Conservation (phyloP, 2,888 invertebrate genomes). For the Drosophila anomalata region DNA sequence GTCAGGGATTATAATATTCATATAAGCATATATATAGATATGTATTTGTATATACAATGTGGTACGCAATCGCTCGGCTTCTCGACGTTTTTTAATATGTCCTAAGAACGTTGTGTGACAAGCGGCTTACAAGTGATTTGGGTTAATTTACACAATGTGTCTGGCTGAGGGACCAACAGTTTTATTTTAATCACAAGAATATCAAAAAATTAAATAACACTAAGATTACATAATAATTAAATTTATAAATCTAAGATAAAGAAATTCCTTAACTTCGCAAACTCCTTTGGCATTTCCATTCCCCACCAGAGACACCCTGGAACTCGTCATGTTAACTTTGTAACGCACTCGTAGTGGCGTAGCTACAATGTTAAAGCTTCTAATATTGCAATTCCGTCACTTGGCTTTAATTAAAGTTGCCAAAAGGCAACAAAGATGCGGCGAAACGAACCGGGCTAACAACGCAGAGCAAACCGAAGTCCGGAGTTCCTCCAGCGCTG, state of each 20-base stretch:
- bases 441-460: conserved; percentile 29
- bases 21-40: conserved; percentile 20
- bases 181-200: conserved; percentile 16
- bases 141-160: conserved; percentile 72
- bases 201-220: background rate
- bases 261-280: background rate
- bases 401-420: conserved; percentile 71
- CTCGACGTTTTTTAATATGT: conserved; percentile 65
- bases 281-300: background rate
- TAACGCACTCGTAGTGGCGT: background rate
- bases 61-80: conserved; percentile 12
- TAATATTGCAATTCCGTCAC: conserved; percentile 50
- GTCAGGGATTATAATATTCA: conserved; percentile 36
- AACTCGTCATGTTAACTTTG: conserved; percentile 14
- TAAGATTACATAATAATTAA: background rate
- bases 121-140: conserved; percentile 75
- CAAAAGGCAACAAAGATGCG: conserved; percentile 36
- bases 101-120: conserved; percentile 71
- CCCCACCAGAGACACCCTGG: too few relatives aligned
- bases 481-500: conserved; percentile 16
- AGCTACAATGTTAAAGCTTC: conserved; percentile 32
- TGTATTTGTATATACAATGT: conserved; percentile 24
- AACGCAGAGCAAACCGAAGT: conserved; percentile 29
- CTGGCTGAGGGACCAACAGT: conserved; percentile 4
- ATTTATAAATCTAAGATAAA: too few relatives aligned